Evolutionary conservation across 2,797 vertebrate genomes (phyloP).

Genomic region (Pantherophis alleghaniensis): DNA sequence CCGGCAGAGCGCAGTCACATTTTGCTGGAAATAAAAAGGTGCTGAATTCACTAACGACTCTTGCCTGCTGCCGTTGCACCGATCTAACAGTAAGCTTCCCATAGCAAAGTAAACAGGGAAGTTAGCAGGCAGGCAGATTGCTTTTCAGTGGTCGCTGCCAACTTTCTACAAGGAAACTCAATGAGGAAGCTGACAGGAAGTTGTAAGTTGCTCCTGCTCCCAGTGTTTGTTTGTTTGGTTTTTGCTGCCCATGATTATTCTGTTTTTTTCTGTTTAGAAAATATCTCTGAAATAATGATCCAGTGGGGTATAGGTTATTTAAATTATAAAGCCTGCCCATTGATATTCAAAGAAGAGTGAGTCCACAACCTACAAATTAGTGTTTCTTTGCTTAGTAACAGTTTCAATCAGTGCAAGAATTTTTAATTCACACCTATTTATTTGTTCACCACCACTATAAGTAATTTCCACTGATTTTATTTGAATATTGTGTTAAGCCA

Average conservation of each 20-base stretch:
- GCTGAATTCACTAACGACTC: too few species aligned
- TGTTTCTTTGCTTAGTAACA: neutral
- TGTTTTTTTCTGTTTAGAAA: neutral
- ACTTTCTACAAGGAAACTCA: neutral
- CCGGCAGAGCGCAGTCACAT: too few species aligned
- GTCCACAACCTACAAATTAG: neutral
- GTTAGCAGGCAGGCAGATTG: neutral
- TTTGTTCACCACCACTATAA: neutral
- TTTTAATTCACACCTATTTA: neutral
- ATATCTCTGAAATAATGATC: neutral
- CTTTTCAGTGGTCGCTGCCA: neutral
- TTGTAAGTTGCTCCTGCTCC: neutral
- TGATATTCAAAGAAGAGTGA: neutral
- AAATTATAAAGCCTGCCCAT: neutral
- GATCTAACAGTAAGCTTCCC: neutral
- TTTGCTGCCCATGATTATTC: neutral
- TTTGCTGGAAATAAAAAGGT: too few species aligned
- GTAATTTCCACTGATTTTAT: neutral
- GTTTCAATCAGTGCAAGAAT: neutral
- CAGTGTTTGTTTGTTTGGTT: neutral
- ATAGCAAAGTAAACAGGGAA: neutral
- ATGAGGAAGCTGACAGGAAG: neutral
- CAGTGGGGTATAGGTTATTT: neutral
- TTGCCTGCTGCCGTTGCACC: too few species aligned
- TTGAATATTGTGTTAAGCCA: neutral